Conservation (phyloP, 2,888 invertebrate genomes). For the Masnerella sp. region DNA sequence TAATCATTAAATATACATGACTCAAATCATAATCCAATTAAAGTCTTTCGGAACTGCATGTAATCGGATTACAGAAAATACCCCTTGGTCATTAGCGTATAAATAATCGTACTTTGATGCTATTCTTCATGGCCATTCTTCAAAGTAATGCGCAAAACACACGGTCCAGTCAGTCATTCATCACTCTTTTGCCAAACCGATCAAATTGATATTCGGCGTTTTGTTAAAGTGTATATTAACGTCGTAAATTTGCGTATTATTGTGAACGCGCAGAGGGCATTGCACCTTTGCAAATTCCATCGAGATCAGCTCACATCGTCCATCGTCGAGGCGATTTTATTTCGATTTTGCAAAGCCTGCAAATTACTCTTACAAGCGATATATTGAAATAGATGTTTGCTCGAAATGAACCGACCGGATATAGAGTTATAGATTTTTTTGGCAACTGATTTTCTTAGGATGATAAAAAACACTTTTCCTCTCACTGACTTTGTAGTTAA, state of each 20-base stretch:
- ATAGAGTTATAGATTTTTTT: no score
- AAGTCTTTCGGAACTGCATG: no score
- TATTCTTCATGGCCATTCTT: not conserved
- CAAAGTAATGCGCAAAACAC: not conserved
- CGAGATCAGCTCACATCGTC: slow-evolving; percentile 1
- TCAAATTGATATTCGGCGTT: slow-evolving; percentile 19
- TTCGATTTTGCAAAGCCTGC: slow-evolving; percentile 4
- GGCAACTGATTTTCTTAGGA: no score
- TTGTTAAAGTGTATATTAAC: slow-evolving; percentile 15
- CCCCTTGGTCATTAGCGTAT: not conserved
- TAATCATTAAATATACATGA: no score
- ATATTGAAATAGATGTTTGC: not conserved
- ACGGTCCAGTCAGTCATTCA: not conserved
- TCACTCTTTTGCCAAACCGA: slow-evolving; percentile 11
- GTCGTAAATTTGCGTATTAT: slow-evolving; percentile 15
- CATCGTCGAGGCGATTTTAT: slow-evolving; percentile 6
- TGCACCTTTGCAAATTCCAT: slow-evolving; percentile 2
- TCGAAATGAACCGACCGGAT: not conserved
- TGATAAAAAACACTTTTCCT: no score
- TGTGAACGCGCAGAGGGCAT: not conserved
- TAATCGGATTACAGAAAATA: no score
- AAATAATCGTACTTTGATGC: not conserved
- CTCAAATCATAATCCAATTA: no score
- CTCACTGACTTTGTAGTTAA: no score
- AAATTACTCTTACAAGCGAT: slow-evolving; percentile 16